A percentile compares a stretch with the other conserved stretches of the same genome.
phyloP scores from a whole-genome alignment of 2,113 vertebrate genomes.

The Pterocles burchelli region DNA sequence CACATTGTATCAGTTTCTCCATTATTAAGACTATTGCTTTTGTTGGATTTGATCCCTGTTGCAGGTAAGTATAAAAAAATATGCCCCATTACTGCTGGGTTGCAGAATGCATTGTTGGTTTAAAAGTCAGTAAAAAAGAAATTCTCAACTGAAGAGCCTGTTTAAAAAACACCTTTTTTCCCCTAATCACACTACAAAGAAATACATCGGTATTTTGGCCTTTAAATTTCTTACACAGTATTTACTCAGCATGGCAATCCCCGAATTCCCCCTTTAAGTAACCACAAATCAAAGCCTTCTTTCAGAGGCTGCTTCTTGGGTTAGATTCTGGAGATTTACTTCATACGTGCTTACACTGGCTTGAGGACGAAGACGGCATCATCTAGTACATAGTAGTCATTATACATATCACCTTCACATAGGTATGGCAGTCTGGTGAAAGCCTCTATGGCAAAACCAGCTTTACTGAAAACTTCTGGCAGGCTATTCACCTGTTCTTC shows the following conservation, averaged over 20 bases:
- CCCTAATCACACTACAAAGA: slow-evolving; percentile 75
- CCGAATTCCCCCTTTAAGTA: slow-evolving; percentile 49
- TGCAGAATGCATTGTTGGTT: slow-evolving; percentile 64
- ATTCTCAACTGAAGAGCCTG: slow-evolving; percentile 63
- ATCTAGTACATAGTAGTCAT: slow-evolving; percentile 94
- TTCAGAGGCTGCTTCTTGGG: slow-evolving; percentile 45
- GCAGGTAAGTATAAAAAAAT: slow-evolving; percentile 78
- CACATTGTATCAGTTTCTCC: slow-evolving; percentile 9
- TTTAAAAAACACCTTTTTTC: slow-evolving; percentile 61
- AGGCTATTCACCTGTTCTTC: slow-evolving; percentile 94
- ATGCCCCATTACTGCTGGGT: slow-evolving; percentile 66
- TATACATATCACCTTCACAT: slow-evolving; percentile 97
- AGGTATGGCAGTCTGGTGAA: slow-evolving; percentile 96
- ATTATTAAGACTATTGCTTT: slow-evolving; percentile 68
- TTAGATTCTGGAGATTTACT: slow-evolving; percentile 37
- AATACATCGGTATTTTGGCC: slow-evolving; percentile 82
- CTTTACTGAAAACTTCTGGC: slow-evolving; percentile 84
- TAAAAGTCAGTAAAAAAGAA: slow-evolving; percentile 73
- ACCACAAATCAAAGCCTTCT: slow-evolving; percentile 42
- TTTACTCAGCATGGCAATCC: slow-evolving; percentile 55
- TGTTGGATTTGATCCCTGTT: slow-evolving; percentile 63
- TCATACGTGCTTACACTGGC: slow-evolving; percentile 68
- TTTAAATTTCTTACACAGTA: slow-evolving; percentile 74
- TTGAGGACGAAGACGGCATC: slow-evolving; percentile 95
- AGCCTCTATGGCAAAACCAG: slow-evolving; percentile 90